Conservation (phyloP, 2,797 vertebrate genomes). For the Sebastes flavidus region DNA sequence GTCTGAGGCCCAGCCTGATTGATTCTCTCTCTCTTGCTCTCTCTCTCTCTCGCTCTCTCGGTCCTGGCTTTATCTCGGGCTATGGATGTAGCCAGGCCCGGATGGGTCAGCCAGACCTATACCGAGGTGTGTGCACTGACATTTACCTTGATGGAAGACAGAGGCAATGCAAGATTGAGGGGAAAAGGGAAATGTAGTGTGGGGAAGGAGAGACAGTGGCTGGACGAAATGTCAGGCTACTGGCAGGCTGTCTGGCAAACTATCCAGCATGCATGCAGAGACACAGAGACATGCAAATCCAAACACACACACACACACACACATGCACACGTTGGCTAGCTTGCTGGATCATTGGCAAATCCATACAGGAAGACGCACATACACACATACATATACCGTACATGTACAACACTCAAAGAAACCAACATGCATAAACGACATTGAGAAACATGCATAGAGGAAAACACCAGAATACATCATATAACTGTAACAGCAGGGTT, state of each 20-base stretch:
- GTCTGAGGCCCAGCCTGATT: constrained; percentile 72
- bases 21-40: constrained; percentile 43
- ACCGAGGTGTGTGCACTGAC: constrained; percentile 75
- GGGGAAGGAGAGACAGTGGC: constrained; percentile 15
- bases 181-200: constrained; percentile 26
- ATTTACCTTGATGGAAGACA: constrained; percentile 67
- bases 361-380: not conserved
- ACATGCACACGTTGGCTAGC: not conserved
- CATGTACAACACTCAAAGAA: not conserved
- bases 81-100: constrained; percentile 41
- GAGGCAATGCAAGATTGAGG: constrained; percentile 41
- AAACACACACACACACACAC: not conserved
- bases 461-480: not conserved
- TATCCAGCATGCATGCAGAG: constrained; percentile 13
- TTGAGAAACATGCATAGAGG: not conserved
- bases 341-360: not conserved
- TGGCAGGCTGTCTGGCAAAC: constrained; percentile 37
- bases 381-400: not conserved
- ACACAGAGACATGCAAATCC: not conserved
- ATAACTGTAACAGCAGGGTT: not conserved
- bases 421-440: not conserved
- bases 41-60: constrained; percentile 8
- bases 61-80: constrained; percentile 30
- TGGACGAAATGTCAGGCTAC: constrained; percentile 65
- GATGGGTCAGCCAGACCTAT: constrained; percentile 62